Base-by-base conservation (phyloP, 2,888 invertebrate genomes). In the Junonia oenone region DNA sequence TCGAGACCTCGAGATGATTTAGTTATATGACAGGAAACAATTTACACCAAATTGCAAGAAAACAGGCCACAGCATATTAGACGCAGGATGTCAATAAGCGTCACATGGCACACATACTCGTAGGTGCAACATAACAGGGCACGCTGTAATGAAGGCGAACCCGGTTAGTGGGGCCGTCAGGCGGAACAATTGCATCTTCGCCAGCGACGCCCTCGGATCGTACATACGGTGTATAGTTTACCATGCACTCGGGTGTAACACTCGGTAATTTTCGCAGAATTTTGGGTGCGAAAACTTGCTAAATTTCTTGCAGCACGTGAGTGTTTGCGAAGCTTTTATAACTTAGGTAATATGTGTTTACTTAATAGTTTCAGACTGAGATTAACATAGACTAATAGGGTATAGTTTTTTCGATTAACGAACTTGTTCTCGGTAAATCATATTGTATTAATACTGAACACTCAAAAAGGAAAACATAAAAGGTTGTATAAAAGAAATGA, bases 161-260 rank as follows among this genome's bases (percentile, higher is more conserved):
- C 75, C 80, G 77, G 91, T 91, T 91, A 91, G 85, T 73, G 75
- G 77, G 71, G 71, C 81, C 76, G 80, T 78, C 84, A 78, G 68
- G 78, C 84, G 87, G 83, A 89, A 91, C 90, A 91, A 91, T 91
- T 89, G 88, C 87, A 89, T 90, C 90, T 88, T 83, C 72, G 67
- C 72, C 65, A 59, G 62, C 65, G 66, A 62, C 65, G 63, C 61
- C 51, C 57, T 56, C 33, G 19, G 43, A 22, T 19, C 17, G 14
- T 27, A 47, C 35, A 29, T 48, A 48, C 33, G 47, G 47, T 50
- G 55, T 56, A 51, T 52, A 56, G 58, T 64, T 62, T 63, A 58
- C 61, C 45, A 61, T 61, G 56, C 54, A 37, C 49, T 56, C 53
- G 55, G 51, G 56, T 55, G 60, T 58, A 37, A 53, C 52, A 35